A percentile compares a stretch with the other conserved stretches of the same genome.
Evolutionary conservation across 2,888 invertebrate genomes (phyloP).

Genomic region (Labia minor): DNA sequence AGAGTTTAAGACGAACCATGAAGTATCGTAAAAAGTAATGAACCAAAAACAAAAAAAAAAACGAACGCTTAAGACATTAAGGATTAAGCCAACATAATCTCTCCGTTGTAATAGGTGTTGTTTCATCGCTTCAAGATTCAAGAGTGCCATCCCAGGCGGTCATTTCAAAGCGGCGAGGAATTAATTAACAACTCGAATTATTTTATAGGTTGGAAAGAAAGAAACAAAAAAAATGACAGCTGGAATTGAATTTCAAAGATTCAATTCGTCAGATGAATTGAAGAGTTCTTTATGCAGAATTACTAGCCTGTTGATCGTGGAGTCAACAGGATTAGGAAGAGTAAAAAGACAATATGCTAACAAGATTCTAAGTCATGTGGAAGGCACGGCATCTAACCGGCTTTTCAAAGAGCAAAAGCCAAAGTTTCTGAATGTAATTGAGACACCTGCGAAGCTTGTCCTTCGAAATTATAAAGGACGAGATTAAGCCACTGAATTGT

Average conservation of each 20-base stretch:
- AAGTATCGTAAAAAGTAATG: slow-evolving; percentile 15
- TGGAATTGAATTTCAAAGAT: background rate
- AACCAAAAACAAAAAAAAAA: too few relatives aligned
- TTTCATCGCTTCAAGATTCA: too few relatives aligned
- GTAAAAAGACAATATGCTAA: background rate
- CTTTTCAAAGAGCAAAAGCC: background rate
- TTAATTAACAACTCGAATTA: background rate
- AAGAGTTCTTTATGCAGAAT: background rate
- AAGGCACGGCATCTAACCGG: background rate
- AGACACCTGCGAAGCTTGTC: slow-evolving; percentile 23
- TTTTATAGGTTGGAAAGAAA: background rate
- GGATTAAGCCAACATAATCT: background rate
- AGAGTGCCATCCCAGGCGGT: background rate
- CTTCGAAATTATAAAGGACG: slow-evolving; percentile 17
- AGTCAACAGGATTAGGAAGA: too few relatives aligned
- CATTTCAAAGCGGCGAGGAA: background rate
- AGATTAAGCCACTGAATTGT: slow-evolving; percentile 22
- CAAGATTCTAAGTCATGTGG: background rate
- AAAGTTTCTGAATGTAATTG: slow-evolving; percentile 21
- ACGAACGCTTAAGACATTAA: background rate
- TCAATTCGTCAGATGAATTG: background rate
- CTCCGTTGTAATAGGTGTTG: background rate
- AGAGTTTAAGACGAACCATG: background rate
- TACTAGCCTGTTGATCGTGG: background rate
- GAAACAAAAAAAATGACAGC: background rate